Evolutionary conservation across 2,113 vertebrate species (phyloP).

Genomic region (Athene noctua): DNA sequence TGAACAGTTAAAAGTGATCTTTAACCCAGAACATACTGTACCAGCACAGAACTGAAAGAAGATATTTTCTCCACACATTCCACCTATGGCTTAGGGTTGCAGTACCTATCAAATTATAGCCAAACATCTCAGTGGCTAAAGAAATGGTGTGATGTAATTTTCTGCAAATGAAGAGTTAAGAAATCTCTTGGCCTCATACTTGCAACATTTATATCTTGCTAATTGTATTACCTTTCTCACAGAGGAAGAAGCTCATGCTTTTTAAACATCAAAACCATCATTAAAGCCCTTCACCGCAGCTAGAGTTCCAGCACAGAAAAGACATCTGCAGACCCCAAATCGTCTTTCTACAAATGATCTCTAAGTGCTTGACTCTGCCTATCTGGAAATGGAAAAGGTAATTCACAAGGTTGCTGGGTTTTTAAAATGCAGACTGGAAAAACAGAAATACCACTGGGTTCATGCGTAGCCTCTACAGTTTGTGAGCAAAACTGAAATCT

Average conservation of each 20-base stretch:
- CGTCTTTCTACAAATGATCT: neutral
- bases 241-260: neutral
- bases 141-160: too few relatives aligned
- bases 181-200: neutral
- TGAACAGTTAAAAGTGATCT: neutral
- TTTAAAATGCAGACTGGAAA: neutral
- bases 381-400: neutral
- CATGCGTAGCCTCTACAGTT: rapidly evolving
- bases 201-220: neutral
- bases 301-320: neutral
- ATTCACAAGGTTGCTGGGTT: neutral
- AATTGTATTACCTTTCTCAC: neutral
- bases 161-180: neutral
- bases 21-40: neutral
- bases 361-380: neutral
- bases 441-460: neutral
- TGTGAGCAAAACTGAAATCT: neutral
- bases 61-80: neutral
- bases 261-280: neutral
- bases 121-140: neutral
- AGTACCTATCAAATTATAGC: neutral
- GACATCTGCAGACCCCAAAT: neutral
- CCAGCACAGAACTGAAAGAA: neutral
- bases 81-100: neutral
- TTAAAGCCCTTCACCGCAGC: neutral